Evolutionary conservation across 2,888 invertebrate genomes (phyloP).

Genomic region (Bedellia somnulentella): DNA sequence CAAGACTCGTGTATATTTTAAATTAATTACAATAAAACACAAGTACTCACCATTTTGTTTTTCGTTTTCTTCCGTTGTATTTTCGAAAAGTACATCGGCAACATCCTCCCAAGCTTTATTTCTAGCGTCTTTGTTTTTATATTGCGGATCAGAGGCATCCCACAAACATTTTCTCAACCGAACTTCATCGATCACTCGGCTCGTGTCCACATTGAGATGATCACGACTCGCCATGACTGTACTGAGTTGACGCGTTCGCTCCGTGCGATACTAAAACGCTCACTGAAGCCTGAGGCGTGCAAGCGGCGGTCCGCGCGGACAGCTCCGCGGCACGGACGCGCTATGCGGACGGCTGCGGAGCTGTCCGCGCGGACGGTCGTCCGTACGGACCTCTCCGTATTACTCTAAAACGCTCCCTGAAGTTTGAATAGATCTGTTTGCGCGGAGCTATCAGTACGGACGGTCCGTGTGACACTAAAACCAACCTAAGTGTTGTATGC

Average conservation of each 20-base stretch:
- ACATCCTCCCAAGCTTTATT: too few species aligned
- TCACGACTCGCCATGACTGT: slow-evolving; percentile 11
- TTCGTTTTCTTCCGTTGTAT: slow-evolving; percentile 2
- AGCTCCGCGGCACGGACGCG: slow-evolving; percentile 6
- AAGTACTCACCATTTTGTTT: slow-evolving; percentile 1
- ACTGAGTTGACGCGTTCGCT: slow-evolving; percentile 12
- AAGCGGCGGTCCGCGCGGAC: slow-evolving; percentile 11
- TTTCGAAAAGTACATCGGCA: slow-evolving; percentile 1
- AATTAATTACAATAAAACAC: slow-evolving; percentile 4
- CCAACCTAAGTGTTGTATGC: too few species aligned
- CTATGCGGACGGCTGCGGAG: background rate
- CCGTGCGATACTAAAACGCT: too few species aligned
- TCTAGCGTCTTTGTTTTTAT: too few species aligned
- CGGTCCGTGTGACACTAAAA: too few species aligned
- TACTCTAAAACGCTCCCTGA: slow-evolving; percentile 8
- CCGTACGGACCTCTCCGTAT: slow-evolving; percentile 7
- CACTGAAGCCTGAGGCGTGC: slow-evolving; percentile 12
- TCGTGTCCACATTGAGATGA: slow-evolving; percentile 1
- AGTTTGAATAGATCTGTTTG: slow-evolving; percentile 6
- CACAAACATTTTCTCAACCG: too few species aligned
- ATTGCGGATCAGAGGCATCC: too few species aligned
- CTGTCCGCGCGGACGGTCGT: too few species aligned
- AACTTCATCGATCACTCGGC: slow-evolving; percentile 5
- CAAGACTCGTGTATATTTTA: slow-evolving; percentile 14
- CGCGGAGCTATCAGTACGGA: too few species aligned